These are phyloP conservation scores for Brachypteracias leptosomus DNA, from an alignment of 2,113 vertebrate genomes.

Conservation along the genomic window DNA sequence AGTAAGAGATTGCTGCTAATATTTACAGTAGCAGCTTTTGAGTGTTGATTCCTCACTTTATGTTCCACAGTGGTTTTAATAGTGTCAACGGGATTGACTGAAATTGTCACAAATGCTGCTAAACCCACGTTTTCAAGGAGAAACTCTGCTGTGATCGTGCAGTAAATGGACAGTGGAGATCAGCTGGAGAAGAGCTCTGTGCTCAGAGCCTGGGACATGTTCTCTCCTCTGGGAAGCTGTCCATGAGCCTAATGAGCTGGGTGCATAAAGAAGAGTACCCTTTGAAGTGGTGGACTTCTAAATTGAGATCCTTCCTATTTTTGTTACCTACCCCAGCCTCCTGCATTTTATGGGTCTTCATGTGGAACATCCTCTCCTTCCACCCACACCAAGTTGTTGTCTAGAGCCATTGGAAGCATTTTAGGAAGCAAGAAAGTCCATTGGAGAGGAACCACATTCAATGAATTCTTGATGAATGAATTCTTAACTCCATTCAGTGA, in stretches of 20 bases:
- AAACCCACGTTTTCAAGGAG: not conserved
- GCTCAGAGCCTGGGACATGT: not conserved
- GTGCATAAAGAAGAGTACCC: not conserved
- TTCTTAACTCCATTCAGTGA: no score
- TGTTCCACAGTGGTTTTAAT: not conserved
- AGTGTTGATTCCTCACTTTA: not conserved
- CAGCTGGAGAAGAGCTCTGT: not conserved
- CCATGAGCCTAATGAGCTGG: not conserved
- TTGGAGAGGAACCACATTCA: not conserved
- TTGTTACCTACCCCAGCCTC: not conserved
- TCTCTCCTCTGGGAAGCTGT: not conserved
- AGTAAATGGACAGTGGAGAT: not conserved
- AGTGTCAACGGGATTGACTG: not conserved
- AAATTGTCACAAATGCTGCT: not conserved
- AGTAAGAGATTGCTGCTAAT: not conserved
- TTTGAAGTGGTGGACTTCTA: not conserved
- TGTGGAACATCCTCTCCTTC: fast-evolving
- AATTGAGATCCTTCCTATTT: not conserved
- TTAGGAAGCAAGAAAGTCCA: not conserved
- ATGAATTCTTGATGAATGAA: no score
- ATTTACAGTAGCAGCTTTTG: not conserved
- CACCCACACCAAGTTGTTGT: not conserved
- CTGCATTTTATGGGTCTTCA: not conserved
- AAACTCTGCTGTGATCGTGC: fast-evolving
- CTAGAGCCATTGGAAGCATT: not conserved